These are phyloP conservation scores for Drosophila eohydei DNA, from an alignment of 2,888 invertebrate genomes.

Conservation along the genomic window DNA sequence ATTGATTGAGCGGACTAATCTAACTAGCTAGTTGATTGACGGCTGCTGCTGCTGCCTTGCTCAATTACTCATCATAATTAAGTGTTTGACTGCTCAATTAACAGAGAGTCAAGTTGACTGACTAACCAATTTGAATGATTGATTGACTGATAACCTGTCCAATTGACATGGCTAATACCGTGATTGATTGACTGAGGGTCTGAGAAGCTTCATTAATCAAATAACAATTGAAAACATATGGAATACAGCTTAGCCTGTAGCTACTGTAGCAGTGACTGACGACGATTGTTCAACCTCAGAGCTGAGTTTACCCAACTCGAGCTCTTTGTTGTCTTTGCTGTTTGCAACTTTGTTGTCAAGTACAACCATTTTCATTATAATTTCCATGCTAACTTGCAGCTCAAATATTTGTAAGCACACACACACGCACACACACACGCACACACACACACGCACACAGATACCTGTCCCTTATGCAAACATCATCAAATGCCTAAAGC, in stretches of 20 bases:
- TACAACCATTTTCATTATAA: conserved; percentile 24
- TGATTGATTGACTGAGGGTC: too few species aligned
- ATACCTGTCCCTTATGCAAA: conserved; percentile 29
- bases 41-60: too few species aligned
- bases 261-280: neutral
- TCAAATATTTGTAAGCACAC: conserved; percentile 41
- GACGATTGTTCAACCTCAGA: conserved; percentile 18
- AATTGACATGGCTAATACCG: too few species aligned
- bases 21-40: too few species aligned
- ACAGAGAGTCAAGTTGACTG: neutral
- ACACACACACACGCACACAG: neutral
- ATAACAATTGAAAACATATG: too few species aligned
- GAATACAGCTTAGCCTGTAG: neutral
- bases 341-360: conserved; percentile 37
- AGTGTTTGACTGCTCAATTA: neutral
- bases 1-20: neutral
- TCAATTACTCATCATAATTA: too few species aligned
- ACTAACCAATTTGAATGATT: too few species aligned
- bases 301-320: conserved; percentile 23
- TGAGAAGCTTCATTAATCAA: too few species aligned
- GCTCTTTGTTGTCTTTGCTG: conserved; percentile 21
- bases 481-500: conserved; percentile 19
- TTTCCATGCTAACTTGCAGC: conserved; percentile 36
- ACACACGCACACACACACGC: conserved; percentile 3
- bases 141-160: too few species aligned